These are phyloP conservation scores for Felis catus DNA, from an alignment of 2,113 vertebrate species.

Conservation along the genomic window F.catus_Fca126_mat1.0 CM031412.1:96745001-96745500, in stretches of 20 bases:
- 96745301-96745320: background rate
- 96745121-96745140: background rate
- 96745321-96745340: background rate
- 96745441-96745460: background rate
- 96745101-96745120: conserved; percentile 12
- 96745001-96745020: background rate
- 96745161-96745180: background rate
- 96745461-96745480: background rate
- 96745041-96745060: background rate
- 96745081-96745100: conserved; percentile 37
- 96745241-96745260: background rate
- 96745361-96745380: background rate
- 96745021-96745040: background rate
- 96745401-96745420: background rate
- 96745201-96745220: background rate
- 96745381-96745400: background rate
- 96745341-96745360: background rate
- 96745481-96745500: background rate
- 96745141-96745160: background rate
- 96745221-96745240: background rate
- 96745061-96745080: background rate
- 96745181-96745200: background rate
- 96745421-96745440: background rate
- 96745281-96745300: background rate
- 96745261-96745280: background rate